Conservation (phyloP, 1,140 invertebrate genomes). For the Lepidurus couesii region DNA sequence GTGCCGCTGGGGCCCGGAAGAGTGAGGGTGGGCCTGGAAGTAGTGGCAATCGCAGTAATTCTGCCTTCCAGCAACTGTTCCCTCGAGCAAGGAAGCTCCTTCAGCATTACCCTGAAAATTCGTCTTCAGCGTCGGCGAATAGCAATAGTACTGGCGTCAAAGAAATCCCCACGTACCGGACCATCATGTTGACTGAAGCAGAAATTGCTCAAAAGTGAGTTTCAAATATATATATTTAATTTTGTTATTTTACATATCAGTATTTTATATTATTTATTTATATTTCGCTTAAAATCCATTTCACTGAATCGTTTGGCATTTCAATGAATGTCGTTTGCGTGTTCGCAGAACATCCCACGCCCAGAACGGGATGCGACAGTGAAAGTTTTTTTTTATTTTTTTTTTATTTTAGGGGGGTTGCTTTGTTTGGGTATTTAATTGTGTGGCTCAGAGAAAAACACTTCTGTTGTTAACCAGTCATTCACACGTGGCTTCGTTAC, state of each 20-base stretch:
- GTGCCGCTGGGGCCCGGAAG: slow-evolving; percentile 28
- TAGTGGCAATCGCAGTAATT: slow-evolving; percentile 52
- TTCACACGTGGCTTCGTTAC: slow-evolving; percentile 15
- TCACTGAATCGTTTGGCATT: neutral
- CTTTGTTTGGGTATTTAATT: slow-evolving; percentile 17
- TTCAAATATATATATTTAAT: no score
- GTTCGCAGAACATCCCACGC: neutral
- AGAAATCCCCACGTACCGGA: neutral
- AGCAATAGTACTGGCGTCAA: neutral
- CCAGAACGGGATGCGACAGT: neutral
- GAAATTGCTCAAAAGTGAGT: slow-evolving; percentile 1
- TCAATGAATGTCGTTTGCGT: neutral
- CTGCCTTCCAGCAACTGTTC: slow-evolving; percentile 65
- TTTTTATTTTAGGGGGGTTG: neutral
- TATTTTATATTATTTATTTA: no score
- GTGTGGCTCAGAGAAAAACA: neutral
- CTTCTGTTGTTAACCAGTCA: neutral
- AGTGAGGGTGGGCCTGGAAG: slow-evolving; percentile 33
- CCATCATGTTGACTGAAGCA: neutral
- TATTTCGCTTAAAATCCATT: no score
- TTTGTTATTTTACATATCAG: no score
- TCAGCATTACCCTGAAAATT: slow-evolving; percentile 29
- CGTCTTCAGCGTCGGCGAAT: neutral
- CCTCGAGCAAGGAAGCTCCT: slow-evolving; percentile 41
- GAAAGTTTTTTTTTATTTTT: neutral